These are phyloP conservation scores for Centroberyx gerrardi DNA, from an alignment of 2,797 vertebrate species.

Conservation along the genomic window DNA sequence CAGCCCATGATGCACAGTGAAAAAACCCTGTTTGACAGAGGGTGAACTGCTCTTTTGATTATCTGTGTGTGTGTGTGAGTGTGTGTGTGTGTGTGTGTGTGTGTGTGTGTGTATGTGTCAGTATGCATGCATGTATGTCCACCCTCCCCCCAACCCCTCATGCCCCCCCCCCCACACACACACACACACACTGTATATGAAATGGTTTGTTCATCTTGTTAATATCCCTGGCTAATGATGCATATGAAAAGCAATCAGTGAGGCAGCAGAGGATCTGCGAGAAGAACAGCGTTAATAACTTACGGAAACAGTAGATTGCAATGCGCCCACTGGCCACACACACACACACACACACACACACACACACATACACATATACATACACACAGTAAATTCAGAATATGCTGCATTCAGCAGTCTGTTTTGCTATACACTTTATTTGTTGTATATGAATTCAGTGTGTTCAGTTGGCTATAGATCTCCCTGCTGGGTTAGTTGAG, in stretches of 20 bases:
- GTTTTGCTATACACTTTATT: conserved; percentile 10
- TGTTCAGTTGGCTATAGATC: no score
- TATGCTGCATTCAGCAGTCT: conserved; percentile 51
- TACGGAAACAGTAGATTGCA: conserved; percentile 68
- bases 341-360: conserved; percentile 16
- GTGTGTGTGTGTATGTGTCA: conserved; percentile 4
- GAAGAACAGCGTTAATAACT: conserved; percentile 76
- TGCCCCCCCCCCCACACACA: background rate
- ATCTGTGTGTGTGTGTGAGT: conserved; percentile 3
- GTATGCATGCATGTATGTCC: background rate
- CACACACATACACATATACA: background rate
- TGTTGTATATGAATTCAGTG: background rate
- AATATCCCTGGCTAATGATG: conserved; percentile 79
- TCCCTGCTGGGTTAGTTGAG: background rate
- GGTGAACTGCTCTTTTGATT: conserved; percentile 19
- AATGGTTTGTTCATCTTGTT: conserved; percentile 74
- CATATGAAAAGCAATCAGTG: conserved; percentile 81
- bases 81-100: background rate
- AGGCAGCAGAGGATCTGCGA: conserved; percentile 64
- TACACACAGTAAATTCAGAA: conserved; percentile 58
- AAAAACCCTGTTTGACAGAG: conserved; percentile 1
- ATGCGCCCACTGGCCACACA: conserved; percentile 29
- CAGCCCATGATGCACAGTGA: conserved; percentile 10
- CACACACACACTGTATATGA: background rate
- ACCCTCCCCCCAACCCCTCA: background rate